Base-by-base conservation (phyloP, 1,140 invertebrate species). In the Drosophila lini region DNA sequence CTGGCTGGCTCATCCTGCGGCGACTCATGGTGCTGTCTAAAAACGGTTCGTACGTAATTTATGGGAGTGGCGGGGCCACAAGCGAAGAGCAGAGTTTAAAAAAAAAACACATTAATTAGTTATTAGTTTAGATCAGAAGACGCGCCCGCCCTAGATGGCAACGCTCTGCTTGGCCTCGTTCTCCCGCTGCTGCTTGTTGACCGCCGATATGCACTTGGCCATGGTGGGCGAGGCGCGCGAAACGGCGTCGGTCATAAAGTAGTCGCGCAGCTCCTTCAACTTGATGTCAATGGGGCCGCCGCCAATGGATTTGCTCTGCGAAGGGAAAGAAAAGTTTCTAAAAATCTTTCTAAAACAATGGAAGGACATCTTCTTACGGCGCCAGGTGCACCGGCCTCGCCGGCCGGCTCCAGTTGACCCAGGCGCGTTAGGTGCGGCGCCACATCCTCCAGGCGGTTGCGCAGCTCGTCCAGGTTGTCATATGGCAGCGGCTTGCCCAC, bases 241-340 rank as follows among this genome's bases (percentile, higher is more conserved):
- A 83, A 99, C 98, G 7, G 96, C 93, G 93, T 99, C 97, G 10
- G 99, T 99, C 98, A 99, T 99, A 93, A 97, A 99, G 93, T 97
- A 99, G 92, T 99, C 98, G 93, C 97, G 96, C 38, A 99, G 93
- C 50, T 95, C 93, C 91, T 96, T 96, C 61, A 97, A 94, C 78
- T 96, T 95, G 0, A 98, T 95, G 73, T 96, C 95, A 38, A 99
- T 91, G 38, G 94, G 42, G 19, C 62, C 78, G 56, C 89, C 86
- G 55, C 80, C 75, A 75, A 88, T 88, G 52, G 71, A 92, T 81
- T 93, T 93, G 95, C 96, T 92, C 61, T 93, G 92, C 25, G 1
- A 28, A 28, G 5, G 0, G 5, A 28, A 28, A 28, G 25, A 28
- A 28, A 5, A 28, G 5, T 5, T 28, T 28, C 25, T 28, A 28